These are phyloP conservation scores for Drosophila prostipennis DNA, from an alignment of 2,888 invertebrate genomes.

Conservation along the genomic window DNA sequence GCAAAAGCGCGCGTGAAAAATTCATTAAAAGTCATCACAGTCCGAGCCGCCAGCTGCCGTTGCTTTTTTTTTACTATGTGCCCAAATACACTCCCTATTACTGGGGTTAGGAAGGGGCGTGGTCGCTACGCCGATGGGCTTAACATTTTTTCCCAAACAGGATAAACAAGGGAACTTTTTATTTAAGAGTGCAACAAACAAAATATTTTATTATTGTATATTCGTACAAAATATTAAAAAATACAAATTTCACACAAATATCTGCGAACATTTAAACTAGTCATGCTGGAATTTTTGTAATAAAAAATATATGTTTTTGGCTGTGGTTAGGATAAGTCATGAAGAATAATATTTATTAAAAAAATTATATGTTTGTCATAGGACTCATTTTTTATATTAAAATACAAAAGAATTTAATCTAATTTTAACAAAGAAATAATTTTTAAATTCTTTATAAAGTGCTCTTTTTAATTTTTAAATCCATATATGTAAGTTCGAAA, in stretches of 20 bases:
- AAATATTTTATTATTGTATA: no score
- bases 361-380: not conserved
- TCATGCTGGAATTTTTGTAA: not conserved
- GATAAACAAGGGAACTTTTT: not conserved
- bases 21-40: slow-evolving; percentile 70
- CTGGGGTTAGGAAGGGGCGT: slow-evolving; percentile 3
- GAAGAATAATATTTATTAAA: not conserved
- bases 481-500: no score
- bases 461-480: no score
- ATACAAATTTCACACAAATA: not conserved
- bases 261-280: not conserved
- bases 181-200: no score
- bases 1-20: slow-evolving; percentile 76
- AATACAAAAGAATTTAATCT: no score
- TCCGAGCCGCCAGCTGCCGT: slow-evolving; percentile 47
- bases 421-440: no score
- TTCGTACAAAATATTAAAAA: no score
- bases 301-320: not conserved
- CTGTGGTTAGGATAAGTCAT: no score
- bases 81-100: slow-evolving; percentile 13
- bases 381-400: no score
- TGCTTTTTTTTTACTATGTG: slow-evolving; percentile 18
- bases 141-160: not conserved
- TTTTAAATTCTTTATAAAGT: no score
- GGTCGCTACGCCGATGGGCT: not conserved